Percentiles rank a stretch among this genome's conserved stretches.
These are phyloP conservation scores for Corapipo altera DNA, from an alignment of 2,113 vertebrate genomes.

Conservation along the genomic window DNA sequence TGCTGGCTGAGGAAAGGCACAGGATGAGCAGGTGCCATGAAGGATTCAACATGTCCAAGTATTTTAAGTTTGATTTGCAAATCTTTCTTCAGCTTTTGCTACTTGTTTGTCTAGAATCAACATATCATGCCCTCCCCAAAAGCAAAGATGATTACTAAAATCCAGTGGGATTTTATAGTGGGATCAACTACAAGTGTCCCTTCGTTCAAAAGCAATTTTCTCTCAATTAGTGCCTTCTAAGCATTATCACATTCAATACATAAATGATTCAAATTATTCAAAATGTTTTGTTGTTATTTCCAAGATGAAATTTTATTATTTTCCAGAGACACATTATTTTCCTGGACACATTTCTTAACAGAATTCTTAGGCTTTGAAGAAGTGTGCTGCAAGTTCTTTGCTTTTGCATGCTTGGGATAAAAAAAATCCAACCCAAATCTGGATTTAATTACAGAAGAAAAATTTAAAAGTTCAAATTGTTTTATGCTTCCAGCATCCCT, in stretches of 20 bases:
- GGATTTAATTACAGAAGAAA: background rate
- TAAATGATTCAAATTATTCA: background rate
- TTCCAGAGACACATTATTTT: slow-evolving; percentile 17
- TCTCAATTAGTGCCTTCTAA: background rate
- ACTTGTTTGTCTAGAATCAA: background rate
- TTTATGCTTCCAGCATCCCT: background rate
- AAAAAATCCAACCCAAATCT: background rate
- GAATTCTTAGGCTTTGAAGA: background rate
- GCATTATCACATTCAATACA: background rate
- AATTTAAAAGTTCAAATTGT: background rate
- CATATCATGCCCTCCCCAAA: background rate
- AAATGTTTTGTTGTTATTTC: background rate
- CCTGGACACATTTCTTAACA: background rate
- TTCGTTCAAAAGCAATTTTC: background rate
- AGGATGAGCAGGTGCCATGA: background rate
- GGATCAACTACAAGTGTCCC: background rate
- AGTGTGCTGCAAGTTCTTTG: background rate
- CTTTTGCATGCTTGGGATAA: background rate
- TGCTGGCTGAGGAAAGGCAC: background rate
- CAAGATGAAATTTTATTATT: slow-evolving; percentile 9
- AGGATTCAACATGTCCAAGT: background rate
- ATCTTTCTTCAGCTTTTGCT: background rate
- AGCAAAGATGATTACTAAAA: background rate
- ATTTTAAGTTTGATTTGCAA: background rate
- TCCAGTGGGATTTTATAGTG: background rate